Conservation (phyloP, 1,140 invertebrate species). For the Coptotermes formosanus region DNA sequence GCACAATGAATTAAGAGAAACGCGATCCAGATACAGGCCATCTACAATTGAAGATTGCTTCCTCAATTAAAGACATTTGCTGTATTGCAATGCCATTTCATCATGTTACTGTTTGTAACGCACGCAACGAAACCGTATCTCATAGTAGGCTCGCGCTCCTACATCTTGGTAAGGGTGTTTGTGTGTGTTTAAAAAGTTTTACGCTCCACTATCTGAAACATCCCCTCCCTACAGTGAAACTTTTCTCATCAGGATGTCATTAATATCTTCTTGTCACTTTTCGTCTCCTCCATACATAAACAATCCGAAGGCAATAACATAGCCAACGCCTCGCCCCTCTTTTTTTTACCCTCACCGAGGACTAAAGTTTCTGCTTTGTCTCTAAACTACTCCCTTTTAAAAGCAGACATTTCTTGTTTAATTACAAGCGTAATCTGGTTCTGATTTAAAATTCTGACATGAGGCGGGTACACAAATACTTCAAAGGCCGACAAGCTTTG, state of each 20-base stretch:
- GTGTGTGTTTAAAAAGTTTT: background rate
- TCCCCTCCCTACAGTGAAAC: background rate
- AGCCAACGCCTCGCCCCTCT: background rate
- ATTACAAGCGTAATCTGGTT: background rate
- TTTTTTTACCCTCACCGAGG: background rate
- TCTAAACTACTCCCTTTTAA: background rate
- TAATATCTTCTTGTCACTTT: background rate
- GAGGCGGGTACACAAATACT: background rate
- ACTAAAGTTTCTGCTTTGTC: background rate
- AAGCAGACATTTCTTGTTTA: background rate
- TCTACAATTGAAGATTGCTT: too few relatives aligned
- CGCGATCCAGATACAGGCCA: too few relatives aligned
- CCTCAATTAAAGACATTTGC: too few relatives aligned
- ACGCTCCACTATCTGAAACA: background rate
- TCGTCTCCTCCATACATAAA: background rate
- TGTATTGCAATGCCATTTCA: too few relatives aligned
- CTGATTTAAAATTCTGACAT: background rate
- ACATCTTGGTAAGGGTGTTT: background rate
- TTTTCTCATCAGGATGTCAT: background rate
- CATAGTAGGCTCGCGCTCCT: background rate
- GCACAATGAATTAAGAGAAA: too few relatives aligned
- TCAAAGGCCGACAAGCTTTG: background rate
- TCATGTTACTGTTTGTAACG: too few relatives aligned
- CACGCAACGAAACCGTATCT: too few relatives aligned
- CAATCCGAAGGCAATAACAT: conserved; percentile 1